Evolutionary conservation across 2,888 invertebrate genomes (phyloP), one percentile per base, ranked within the genome.

Genomic region (Argyresthia albistria): DNA sequence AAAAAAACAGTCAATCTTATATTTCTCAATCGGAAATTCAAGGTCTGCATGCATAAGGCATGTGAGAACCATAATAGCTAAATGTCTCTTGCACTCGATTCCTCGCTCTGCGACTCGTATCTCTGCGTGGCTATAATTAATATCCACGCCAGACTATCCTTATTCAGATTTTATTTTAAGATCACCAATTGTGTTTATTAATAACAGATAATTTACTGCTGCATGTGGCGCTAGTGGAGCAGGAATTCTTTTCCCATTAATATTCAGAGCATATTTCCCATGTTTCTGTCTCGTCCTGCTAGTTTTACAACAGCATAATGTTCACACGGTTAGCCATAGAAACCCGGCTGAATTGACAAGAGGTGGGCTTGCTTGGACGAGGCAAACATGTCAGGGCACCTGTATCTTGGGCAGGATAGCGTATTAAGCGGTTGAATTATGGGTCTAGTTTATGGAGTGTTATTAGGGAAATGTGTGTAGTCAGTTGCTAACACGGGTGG

Each of bases 161-260:
- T 48, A 35, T 39, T 48, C 37, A 25, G 35, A 46, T 46, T 46
- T 46, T 10, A 46, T 14, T 48, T 48, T 15, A 15, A 45, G 45
- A 48, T 4, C 15, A 9, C 37, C 48, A 14, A 48, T 39, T 48
- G 48, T 48, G 16, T 36, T 45, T 14, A 36, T 48, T 48, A 52
- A 54, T 50, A 48, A 50, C 46, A 14, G 8, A 43, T 46, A 35
- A 52, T 56, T 52, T 62, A 66, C 64, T 58, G 63, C 57, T 59
- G 58, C 62, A 61, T 54, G 63, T 68, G 73, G 72, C 73, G 76
- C 76, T 76, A 68, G 54, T 61, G 57, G 60, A 62, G 60, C 61
- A 59, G 61, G 58, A 64, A 67, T 46, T 53, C 64, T 76, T 73
- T 76, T 77, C 70, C 60, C 62, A 55, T 62, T 66, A 65, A 74